A percentile compares a stretch with the other conserved stretches of the same genome.
Evolutionary conservation across 2,797 vertebrate species (phyloP).

Genomic region (Protosalanx chinensis): DNA sequence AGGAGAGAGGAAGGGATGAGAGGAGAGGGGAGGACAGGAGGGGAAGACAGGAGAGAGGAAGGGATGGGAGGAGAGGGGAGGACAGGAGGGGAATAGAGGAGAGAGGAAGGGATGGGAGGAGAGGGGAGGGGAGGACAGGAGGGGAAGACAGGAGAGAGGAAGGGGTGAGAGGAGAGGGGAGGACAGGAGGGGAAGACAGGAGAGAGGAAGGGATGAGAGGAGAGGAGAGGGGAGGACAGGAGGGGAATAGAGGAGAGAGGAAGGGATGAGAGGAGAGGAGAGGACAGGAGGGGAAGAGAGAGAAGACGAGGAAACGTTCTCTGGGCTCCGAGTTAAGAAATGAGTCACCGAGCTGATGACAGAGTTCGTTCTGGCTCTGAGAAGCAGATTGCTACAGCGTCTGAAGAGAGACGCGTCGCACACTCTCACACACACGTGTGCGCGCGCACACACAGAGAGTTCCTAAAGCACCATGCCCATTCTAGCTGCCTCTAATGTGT

Average conservation of each 20-base stretch:
- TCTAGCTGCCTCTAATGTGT: constrained; percentile 38
- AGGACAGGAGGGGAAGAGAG: not conserved
- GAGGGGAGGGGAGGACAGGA: no score
- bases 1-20: no score
- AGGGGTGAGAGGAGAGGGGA: no score
- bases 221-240: constrained; percentile 11
- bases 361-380: not conserved
- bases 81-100: no score
- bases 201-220: not conserved
- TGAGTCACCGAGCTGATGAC: not conserved
- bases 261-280: not conserved
- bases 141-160: no score
- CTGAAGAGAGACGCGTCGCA: not conserved
- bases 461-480: no score
- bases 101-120: no score
- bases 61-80: no score
- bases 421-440: not conserved
- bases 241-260: constrained; percentile 18
- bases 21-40: no score
- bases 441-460: no score
- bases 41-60: no score
- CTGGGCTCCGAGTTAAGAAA: not conserved
- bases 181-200: no score
- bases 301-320: not conserved
- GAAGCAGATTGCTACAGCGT: not conserved